phyloP scores from a whole-genome alignment of 1,140 invertebrate species.

The Bombus terrestris region DNA sequence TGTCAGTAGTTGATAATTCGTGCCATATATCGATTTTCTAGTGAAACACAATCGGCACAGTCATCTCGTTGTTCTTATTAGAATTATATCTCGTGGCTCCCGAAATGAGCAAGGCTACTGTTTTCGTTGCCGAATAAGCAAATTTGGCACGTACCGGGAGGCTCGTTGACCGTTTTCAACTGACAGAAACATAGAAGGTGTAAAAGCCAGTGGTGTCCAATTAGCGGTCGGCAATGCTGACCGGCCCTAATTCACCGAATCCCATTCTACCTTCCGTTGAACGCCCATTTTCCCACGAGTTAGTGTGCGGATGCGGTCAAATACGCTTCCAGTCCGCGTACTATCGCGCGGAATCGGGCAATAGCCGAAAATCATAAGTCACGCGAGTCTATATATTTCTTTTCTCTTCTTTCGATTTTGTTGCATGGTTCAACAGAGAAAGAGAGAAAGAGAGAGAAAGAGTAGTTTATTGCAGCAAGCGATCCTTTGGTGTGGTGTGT shows the following conservation, averaged over 20 bases:
- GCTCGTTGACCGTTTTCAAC: conserved; percentile 43
- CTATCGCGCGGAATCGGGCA: not conserved
- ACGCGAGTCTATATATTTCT: not conserved
- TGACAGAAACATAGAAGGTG: conserved; percentile 63
- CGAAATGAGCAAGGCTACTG: not conserved
- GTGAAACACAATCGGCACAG: no score
- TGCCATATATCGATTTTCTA: no score
- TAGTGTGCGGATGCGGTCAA: not conserved
- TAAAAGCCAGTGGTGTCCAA: conserved; percentile 71
- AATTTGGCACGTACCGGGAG: conserved; percentile 43
- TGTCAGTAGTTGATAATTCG: no score
- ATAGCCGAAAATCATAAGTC: conserved; percentile 4
- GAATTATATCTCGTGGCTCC: not conserved
- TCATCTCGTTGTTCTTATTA: not conserved
- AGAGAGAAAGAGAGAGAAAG: no score
- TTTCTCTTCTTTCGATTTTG: no score
- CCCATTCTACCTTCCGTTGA: conserved; percentile 31
- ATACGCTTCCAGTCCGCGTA: not conserved
- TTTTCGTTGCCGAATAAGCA: conserved; percentile 64
- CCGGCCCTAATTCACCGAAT: conserved; percentile 63
- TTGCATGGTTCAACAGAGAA: not conserved
- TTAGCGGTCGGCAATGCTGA: conserved; percentile 59
- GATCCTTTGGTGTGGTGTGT: not conserved
- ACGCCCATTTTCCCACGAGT: conserved; percentile 3
- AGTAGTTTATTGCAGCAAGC: not conserved